Percentiles rank a stretch among this genome's conserved stretches.
phyloP scores from a whole-genome alignment of 2,888 invertebrate genomes.

The Mesoligia furuncula region DNA sequence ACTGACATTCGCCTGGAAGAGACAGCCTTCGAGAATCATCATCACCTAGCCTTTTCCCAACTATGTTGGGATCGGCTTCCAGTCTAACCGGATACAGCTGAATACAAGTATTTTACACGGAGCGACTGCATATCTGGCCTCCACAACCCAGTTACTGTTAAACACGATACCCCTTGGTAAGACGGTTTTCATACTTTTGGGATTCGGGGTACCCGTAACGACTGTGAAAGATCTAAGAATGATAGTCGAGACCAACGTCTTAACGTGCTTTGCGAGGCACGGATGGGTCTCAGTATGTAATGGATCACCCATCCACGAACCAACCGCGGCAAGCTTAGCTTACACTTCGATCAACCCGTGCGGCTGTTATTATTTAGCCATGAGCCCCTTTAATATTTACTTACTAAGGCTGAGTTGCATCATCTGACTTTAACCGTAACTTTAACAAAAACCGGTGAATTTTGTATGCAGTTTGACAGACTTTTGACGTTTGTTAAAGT shows the following conservation, averaged over 20 bases:
- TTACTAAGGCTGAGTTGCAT: too few species aligned
- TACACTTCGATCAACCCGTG: background rate
- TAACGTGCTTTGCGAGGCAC: background rate
- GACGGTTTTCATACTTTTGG: background rate
- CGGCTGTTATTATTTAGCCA: background rate
- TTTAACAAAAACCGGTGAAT: too few species aligned
- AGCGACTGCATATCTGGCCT: background rate
- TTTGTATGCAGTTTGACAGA: too few species aligned
- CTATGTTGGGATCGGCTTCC: background rate
- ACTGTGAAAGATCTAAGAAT: background rate
- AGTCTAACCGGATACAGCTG: background rate
- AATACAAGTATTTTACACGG: background rate
- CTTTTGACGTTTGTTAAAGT: too few species aligned
- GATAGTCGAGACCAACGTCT: background rate
- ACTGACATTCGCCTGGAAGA: conserved; percentile 90
- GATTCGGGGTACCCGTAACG: background rate
- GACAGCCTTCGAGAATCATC: conserved; percentile 79
- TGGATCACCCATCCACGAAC: background rate
- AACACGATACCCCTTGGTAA: background rate
- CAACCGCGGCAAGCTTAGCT: background rate
- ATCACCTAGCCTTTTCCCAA: background rate
- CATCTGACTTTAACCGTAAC: too few species aligned
- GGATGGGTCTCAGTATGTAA: background rate
- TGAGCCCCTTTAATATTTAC: background rate
- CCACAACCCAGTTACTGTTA: background rate